phyloP scores from a whole-genome alignment of 2,797 vertebrate species.

The Hippopotamyrus pictus region DNA sequence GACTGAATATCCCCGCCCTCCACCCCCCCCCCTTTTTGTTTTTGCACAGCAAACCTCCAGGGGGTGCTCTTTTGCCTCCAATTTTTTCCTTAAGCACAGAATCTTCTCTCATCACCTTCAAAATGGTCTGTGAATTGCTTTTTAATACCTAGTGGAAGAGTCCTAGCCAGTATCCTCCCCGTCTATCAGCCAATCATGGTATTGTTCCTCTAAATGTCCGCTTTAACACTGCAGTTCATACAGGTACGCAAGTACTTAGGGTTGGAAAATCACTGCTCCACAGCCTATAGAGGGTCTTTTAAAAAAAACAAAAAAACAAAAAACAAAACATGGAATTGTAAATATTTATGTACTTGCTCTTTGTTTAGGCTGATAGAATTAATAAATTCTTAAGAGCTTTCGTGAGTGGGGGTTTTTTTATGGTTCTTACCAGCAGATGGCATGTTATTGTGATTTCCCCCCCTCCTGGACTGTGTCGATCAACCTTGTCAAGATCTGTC shows the following conservation, averaged over 20 bases:
- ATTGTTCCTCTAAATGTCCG: background rate
- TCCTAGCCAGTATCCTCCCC: background rate
- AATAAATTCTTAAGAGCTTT: constrained; percentile 72
- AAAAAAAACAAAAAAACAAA: constrained; percentile 38
- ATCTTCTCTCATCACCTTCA: background rate
- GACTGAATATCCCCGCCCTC: background rate
- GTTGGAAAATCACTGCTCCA: constrained; percentile 34
- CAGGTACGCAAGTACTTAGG: constrained; percentile 37
- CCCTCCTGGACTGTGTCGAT: background rate
- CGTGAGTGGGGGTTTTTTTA: background rate
- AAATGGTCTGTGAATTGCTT: constrained; percentile 3
- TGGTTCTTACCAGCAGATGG: background rate
- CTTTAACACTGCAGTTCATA: constrained; percentile 39
- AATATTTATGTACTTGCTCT: constrained; percentile 69
- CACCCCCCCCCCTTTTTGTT: background rate
- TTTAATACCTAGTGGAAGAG: background rate
- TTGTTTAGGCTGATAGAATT: constrained; percentile 70
- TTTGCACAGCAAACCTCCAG: constrained; percentile 33
- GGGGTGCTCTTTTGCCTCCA: constrained; percentile 25
- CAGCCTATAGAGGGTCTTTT: constrained; percentile 57
- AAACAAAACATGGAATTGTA: constrained; percentile 60
- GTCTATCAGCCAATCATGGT: background rate
- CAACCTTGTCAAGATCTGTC: background rate
- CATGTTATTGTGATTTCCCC: background rate
- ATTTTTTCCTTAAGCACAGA: background rate